Percentiles rank a stretch among this genome's conserved stretches.
phyloP scores from a whole-genome alignment of 2,113 vertebrate genomes.

The Nannobrachium achirus region DNA sequence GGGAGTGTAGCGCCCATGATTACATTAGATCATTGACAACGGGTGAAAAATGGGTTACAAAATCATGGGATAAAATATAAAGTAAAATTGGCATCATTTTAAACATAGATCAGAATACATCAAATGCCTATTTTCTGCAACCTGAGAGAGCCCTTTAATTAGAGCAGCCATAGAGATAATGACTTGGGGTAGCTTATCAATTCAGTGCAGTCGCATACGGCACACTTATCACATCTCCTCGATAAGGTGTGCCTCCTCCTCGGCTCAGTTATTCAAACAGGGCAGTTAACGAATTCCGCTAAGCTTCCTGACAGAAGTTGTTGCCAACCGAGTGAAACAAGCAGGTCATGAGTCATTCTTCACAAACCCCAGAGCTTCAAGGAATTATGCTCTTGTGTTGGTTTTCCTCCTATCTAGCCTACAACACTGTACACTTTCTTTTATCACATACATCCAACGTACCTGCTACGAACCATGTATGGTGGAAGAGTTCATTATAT shows the following conservation, averaged over 20 bases:
- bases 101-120: slow-evolving; percentile 66
- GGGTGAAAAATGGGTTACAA: too few relatives aligned
- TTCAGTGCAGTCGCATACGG: slow-evolving; percentile 67
- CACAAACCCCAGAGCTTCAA: too few relatives aligned
- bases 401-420: slow-evolving; percentile 25
- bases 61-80: too few relatives aligned
- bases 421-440: not conserved
- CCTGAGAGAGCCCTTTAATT: slow-evolving; percentile 74
- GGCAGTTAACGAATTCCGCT: slow-evolving; percentile 48
- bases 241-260: slow-evolving; percentile 65
- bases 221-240: slow-evolving; percentile 69
- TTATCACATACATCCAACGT: slow-evolving; percentile 9
- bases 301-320: slow-evolving; percentile 51
- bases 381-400: slow-evolving; percentile 8
- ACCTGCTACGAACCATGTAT: too few relatives aligned
- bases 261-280: slow-evolving; percentile 63
- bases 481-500: too few relatives aligned
- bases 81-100: slow-evolving; percentile 57
- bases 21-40: too few relatives aligned
- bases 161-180: slow-evolving; percentile 61
- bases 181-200: slow-evolving; percentile 72
- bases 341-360: slow-evolving; percentile 46
- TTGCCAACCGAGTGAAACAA: slow-evolving; percentile 54
- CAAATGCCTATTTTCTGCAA: slow-evolving; percentile 53
- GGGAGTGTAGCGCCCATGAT: too few relatives aligned